Conservation (phyloP, 1,140 invertebrate genomes). For the Rhyacophila brunnea region DNA sequence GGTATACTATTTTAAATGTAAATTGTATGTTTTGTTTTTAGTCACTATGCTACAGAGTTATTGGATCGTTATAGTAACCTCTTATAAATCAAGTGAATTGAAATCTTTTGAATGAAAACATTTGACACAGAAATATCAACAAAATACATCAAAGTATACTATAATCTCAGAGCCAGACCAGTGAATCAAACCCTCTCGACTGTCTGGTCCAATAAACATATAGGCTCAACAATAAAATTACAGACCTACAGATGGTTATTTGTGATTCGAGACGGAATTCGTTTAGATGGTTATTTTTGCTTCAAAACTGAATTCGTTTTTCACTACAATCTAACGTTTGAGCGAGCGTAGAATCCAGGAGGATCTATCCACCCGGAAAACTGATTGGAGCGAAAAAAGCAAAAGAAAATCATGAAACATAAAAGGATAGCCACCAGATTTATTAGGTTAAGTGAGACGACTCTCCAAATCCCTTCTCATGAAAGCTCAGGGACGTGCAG, state of each 20-base stretch:
- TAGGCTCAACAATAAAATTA: conserved; percentile 15
- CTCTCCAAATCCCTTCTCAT: conserved; percentile 4
- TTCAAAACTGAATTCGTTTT: conserved; percentile 7
- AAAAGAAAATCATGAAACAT: conserved; percentile 30
- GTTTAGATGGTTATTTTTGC: too few species aligned
- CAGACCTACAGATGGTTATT: background rate
- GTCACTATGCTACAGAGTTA: too few species aligned
- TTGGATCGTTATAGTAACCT: too few species aligned
- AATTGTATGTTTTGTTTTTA: too few species aligned
- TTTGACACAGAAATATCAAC: too few species aligned
- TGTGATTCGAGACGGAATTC: background rate
- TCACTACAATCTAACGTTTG: background rate
- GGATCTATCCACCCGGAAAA: conserved; percentile 26
- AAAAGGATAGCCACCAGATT: conserved; percentile 34
- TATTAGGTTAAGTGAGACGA: conserved; percentile 35
- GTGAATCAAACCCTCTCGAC: too few species aligned
- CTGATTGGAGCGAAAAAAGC: conserved; percentile 31
- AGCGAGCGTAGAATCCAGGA: background rate
- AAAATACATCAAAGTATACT: too few species aligned
- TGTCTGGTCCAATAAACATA: conserved; percentile 9
- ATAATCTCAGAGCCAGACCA: too few species aligned
- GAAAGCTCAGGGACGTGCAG: background rate
- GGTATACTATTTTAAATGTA: too few species aligned
- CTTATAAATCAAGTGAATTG: too few species aligned
- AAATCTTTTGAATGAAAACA: too few species aligned